Conservation (phyloP, 1,140 invertebrate genomes). For the Sarcophaga bullata region DNA sequence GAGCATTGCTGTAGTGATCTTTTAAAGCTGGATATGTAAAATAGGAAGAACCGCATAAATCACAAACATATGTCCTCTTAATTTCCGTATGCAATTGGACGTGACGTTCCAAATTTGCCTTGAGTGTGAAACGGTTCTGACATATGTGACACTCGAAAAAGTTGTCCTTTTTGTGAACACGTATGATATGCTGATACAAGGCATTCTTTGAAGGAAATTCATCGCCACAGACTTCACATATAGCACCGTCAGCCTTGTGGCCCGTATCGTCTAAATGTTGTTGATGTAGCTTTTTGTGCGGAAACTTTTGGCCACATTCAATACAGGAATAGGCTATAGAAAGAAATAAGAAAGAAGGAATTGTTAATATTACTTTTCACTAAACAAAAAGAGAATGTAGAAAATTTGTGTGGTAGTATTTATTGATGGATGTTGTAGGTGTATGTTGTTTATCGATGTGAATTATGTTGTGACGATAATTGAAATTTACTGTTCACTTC, state of each 20-base stretch:
- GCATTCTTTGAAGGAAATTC: slow-evolving; percentile 61
- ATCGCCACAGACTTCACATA: slow-evolving; percentile 63
- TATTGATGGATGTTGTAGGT: too few species aligned
- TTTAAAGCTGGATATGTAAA: slow-evolving; percentile 64
- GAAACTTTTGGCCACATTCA: slow-evolving; percentile 61
- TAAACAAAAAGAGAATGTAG: too few species aligned
- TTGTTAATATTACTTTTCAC: too few species aligned
- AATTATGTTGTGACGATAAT: background rate
- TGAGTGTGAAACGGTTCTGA: slow-evolving; percentile 63
- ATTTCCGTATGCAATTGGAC: slow-evolving; percentile 64
- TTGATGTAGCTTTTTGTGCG: slow-evolving; percentile 60
- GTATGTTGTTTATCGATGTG: too few species aligned
- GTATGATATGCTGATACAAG: slow-evolving; percentile 62
- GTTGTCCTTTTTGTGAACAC: slow-evolving; percentile 62
- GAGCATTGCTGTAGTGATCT: slow-evolving; percentile 64
- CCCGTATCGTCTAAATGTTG: slow-evolving; percentile 63
- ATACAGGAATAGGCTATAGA: slow-evolving; percentile 57
- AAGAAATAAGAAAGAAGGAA: background rate
- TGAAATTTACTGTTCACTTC: slow-evolving; percentile 56
- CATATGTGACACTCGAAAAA: slow-evolving; percentile 66
- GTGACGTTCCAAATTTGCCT: slow-evolving; percentile 63
- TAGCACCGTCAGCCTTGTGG: slow-evolving; percentile 62
- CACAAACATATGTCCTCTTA: slow-evolving; percentile 63
- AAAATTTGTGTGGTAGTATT: too few species aligned
- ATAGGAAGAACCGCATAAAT: slow-evolving; percentile 64